Evolutionary conservation across 2,888 invertebrate species (phyloP).

Genomic region (Aphodius sticticus): DNA sequence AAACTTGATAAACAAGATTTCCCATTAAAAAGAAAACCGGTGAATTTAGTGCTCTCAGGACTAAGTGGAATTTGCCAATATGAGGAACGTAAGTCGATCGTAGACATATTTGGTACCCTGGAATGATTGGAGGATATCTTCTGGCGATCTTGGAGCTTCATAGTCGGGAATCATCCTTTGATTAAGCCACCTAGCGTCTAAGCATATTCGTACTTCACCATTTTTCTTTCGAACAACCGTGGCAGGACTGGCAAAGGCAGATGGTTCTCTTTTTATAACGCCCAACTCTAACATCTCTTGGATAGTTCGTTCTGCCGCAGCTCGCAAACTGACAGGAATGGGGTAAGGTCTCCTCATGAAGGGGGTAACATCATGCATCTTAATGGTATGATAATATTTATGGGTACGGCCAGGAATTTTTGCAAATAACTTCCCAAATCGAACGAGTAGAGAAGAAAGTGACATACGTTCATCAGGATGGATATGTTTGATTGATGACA

Average conservation of each 20-base stretch:
- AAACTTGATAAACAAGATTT: conserved; percentile 43
- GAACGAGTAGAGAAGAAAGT: conserved; percentile 9
- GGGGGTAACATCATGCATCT: conserved; percentile 39
- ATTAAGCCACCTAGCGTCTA: conserved; percentile 46
- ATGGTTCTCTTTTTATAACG: conserved; percentile 45
- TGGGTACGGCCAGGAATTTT: conserved; percentile 36
- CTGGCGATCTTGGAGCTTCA: conserved; percentile 40
- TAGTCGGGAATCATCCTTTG: conserved; percentile 46
- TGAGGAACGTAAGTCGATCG: not conserved
- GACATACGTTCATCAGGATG: not conserved
- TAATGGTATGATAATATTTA: conserved; percentile 43
- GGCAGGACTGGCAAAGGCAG: conserved; percentile 43
- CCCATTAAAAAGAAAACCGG: conserved; percentile 42
- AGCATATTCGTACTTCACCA: conserved; percentile 45
- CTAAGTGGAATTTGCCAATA: conserved; percentile 46
- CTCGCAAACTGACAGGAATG: conserved; percentile 44
- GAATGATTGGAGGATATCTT: conserved; percentile 39
- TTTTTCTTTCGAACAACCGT: conserved; percentile 39
- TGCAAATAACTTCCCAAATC: conserved; percentile 34
- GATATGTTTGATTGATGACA: not conserved
- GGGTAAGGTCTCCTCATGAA: conserved; percentile 47
- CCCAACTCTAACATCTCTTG: not conserved
- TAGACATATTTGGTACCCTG: conserved; percentile 36
- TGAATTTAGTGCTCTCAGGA: conserved; percentile 36
- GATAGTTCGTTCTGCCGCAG: conserved; percentile 44